phyloP scores from a whole-genome alignment of 2,113 vertebrate genomes.

The Petrocephalus zakoni region DNA sequence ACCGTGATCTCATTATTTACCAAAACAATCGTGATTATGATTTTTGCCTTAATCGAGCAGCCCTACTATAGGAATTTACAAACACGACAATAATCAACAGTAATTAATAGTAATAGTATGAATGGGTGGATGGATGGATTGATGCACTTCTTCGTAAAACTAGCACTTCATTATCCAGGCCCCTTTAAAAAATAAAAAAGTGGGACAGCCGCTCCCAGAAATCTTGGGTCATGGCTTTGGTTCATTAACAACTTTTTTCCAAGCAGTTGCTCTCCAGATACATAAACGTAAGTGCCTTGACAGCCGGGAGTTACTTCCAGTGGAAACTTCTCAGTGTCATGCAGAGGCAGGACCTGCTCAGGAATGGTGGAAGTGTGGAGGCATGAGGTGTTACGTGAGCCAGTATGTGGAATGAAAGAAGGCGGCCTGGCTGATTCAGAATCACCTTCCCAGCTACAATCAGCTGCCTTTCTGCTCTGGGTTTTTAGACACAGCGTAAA shows the following conservation, averaged over 20 bases:
- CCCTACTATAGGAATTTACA: background rate
- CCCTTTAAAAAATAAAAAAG: background rate
- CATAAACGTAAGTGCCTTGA: background rate
- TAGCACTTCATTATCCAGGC: background rate
- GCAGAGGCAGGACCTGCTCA: background rate
- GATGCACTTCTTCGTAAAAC: background rate
- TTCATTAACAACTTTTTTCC: background rate
- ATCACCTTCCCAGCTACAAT: conserved; percentile 28
- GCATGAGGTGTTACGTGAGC: conserved; percentile 8
- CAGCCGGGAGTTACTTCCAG: background rate
- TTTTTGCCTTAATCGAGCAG: background rate
- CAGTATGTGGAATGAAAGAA: conserved; percentile 40
- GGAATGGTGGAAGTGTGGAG: background rate
- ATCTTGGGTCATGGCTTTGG: background rate
- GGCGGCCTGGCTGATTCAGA: conserved; percentile 19
- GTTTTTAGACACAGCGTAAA: background rate
- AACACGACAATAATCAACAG: background rate
- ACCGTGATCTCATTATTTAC: background rate
- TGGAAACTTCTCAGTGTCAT: background rate
- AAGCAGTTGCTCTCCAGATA: background rate
- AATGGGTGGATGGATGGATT: background rate
- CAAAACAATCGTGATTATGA: background rate
- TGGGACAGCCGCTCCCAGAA: background rate
- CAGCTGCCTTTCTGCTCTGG: conserved; percentile 7
- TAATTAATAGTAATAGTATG: background rate